phyloP scores from a whole-genome alignment of 2,888 invertebrate genomes.

The Branchellion lobata region DNA sequence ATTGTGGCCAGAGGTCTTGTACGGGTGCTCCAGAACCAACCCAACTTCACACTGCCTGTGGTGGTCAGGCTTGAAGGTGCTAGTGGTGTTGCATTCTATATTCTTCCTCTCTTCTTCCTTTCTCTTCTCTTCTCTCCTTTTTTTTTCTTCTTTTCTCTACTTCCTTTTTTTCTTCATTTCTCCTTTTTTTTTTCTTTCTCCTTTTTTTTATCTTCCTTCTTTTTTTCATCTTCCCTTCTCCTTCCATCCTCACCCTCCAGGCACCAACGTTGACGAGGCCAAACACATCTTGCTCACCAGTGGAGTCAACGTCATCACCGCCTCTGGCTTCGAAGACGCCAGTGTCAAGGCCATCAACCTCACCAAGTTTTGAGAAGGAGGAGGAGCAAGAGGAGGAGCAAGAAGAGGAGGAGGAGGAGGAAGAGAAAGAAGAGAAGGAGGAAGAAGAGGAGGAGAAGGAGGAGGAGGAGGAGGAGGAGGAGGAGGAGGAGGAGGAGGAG shows the following conservation, averaged over 20 bases:
- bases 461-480: background rate
- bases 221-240: background rate
- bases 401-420: background rate
- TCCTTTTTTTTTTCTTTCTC: no score
- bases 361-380: background rate
- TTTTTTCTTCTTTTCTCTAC: no score
- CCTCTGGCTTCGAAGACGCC: conserved; percentile 85
- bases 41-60: conserved; percentile 78
- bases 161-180: no score
- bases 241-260: conserved; percentile 57
- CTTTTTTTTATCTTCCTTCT: no score
- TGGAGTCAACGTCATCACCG: conserved; percentile 78
- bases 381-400: background rate
- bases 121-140: background rate
- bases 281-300: conserved; percentile 79
- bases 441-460: background rate
- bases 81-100: background rate
- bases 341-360: conserved; percentile 79
- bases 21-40: conserved; percentile 76
- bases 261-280: conserved; percentile 83
- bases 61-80: conserved; percentile 89
- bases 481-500: background rate
- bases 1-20: conserved; percentile 94
- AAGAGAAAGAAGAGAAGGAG: background rate
- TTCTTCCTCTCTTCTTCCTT: background rate